phyloP scores from a whole-genome alignment of 2,888 invertebrate genomes.

The Encarsia formosa region DNA sequence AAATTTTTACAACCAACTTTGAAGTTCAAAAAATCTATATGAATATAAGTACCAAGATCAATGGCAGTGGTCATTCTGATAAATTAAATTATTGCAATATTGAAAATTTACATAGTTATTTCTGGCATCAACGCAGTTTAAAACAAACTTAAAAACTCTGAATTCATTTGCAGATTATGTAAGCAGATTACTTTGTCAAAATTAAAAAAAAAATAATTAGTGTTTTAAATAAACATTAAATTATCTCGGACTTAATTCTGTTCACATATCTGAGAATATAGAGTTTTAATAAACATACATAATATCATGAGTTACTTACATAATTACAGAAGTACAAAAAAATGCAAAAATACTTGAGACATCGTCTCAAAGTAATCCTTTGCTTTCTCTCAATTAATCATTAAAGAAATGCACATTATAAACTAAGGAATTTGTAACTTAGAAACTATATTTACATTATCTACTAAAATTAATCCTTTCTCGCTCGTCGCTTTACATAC shows the following conservation, averaged over 20 bases:
- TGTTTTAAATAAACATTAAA: too few species aligned
- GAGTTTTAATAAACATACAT: constrained; percentile 10
- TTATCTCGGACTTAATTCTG: too few species aligned
- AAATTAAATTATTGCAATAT: too few species aligned
- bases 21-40: background rate
- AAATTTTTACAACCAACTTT: constrained; percentile 5
- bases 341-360: constrained; percentile 10
- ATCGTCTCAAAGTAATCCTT: background rate
- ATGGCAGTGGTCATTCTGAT: background rate
- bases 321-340: constrained; percentile 22
- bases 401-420: background rate
- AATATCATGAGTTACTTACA: constrained; percentile 8
- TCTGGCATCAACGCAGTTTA: too few species aligned
- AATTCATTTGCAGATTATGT: too few species aligned
- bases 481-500: constrained; percentile 3
- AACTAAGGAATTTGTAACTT: constrained; percentile 30
- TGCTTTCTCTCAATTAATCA: background rate
- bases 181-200: too few species aligned
- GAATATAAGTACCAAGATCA: background rate
- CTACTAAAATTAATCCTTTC: constrained; percentile 10
- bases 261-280: constrained; percentile 1
- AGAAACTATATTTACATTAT: constrained; percentile 41
- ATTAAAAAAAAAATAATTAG: too few species aligned
- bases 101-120: too few species aligned
- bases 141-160: too few species aligned